Base-by-base conservation (phyloP, 2,113 vertebrate species). In the Ploceus nigricollis region DNA sequence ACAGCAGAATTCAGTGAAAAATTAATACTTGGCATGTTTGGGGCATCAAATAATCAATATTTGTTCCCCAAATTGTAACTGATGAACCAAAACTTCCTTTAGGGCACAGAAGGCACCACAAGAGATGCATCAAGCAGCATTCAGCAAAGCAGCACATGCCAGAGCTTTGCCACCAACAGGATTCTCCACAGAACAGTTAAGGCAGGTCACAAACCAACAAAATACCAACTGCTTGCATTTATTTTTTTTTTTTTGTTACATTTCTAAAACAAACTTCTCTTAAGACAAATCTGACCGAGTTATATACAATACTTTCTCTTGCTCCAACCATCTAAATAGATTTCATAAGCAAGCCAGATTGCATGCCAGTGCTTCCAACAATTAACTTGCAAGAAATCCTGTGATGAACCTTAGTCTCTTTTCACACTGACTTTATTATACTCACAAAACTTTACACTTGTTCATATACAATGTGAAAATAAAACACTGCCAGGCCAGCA, bases 381-480 rank as follows among this genome's bases (percentile, higher is more conserved):
- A 93, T 65, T 57, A 82, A 68, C 73, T 94, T 76, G 63, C 70
- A 87, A 91, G 89, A 92, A 92, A 95, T 73, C 70, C 71, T 56
- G 66, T 54, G 42, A 93, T 75, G 61, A 96, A 81, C 84, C 63
- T 83, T 66, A 63, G 39, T 77, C 33, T 83, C 63, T 94, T 89
- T 96, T 95, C 92, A 86, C 82, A 56, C 71, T 82, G 66, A 70
- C 81, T 93, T 95, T 90, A 85, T 92, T 94, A 91, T 51, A 28
- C 78, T 58, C 66, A 7, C 42, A 80, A 50, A 86, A 82, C 61
- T 71, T 93, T 87, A 71, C 64, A 72, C 73, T 94, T 33, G 16
- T 33, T 90, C 50, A 13, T 56, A 25, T 33, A 90, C 37, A 66
- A 91, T 45, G 57, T 63, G 82, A 86, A 88, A 82, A 87, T 63